phyloP scores from a whole-genome alignment of 92 coral and sea anemone genomes.

The Epizoanthus ramosus region DNA sequence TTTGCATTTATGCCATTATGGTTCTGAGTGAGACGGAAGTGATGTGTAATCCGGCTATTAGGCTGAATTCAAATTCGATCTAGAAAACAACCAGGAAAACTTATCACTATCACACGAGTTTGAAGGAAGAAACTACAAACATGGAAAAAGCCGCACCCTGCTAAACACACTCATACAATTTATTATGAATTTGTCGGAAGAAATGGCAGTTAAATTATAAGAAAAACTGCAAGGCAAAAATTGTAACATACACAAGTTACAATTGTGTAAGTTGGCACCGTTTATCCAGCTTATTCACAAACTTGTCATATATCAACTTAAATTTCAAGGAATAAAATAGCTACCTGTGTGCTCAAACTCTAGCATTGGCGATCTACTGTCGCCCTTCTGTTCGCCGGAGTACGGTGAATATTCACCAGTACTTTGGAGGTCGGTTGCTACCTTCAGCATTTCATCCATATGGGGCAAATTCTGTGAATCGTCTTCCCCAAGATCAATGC shows the following conservation, averaged over 20 bases:
- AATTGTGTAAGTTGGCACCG: background rate
- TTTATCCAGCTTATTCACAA: background rate
- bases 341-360: slow-evolving; percentile 84
- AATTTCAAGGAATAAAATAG: background rate
- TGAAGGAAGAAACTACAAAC: background rate
- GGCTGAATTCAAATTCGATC: no score
- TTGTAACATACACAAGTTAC: background rate
- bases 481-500: slow-evolving; percentile 82
- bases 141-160: slow-evolving; percentile 14
- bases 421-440: slow-evolving; percentile 96
- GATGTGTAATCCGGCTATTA: no score
- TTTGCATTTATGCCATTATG: no score
- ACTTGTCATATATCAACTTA: background rate
- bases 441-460: slow-evolving; percentile 99
- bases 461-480: slow-evolving; percentile 81
- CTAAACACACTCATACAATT: background rate
- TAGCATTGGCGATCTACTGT: slow-evolving; percentile 71
- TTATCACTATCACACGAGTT: no score
- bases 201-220: background rate
- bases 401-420: slow-evolving; percentile 60
- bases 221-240: background rate
- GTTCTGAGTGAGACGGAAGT: no score
- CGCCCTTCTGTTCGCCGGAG: slow-evolving; percentile 64
- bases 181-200: background rate
- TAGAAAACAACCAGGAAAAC: background rate